Evolutionary conservation across 2,113 vertebrate species (phyloP), one percentile per base, ranked within the genome.

Genomic region (Garra rufa): DNA sequence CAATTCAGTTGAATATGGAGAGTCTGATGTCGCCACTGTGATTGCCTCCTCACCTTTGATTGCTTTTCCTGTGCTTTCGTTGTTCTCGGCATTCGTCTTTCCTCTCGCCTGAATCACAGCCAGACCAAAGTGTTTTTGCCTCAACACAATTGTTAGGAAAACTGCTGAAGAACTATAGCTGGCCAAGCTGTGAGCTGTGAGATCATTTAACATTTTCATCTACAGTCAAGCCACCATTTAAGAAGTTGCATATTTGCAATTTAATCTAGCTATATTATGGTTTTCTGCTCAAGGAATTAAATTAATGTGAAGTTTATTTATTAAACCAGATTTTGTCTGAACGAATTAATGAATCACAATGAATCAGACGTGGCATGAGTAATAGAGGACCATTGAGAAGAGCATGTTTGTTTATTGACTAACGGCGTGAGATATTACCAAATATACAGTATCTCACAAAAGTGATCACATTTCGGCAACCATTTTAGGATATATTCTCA

Each of bases 41-140:
- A 83, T 86, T 86, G 82, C 82, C 73, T 87, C 55, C 77, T 87
- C 74, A 88, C 83, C 65, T 87, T 70, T 83, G 81, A 73, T 83
- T 85, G 50, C 44, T 83, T 87, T 75, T 41, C 10, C 17, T 73
- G 28, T 19, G 34, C 44, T 69, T 81, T 73, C 26, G 5, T 10
- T 44, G 43, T 70, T 46, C 38, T 43, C 30, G 21, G 24, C 67
- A 74, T 78, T 46, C 48, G 30, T 67, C 77, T 55, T 84, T 74
- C 44, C 19, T 34, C 71, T 50, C 14, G 26, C 50, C 71, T 73
- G 28, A 79, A 61, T 70, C 73, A 75, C 52, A n/a, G 52, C 41
- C 67, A 59, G 26, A n/a, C 10, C 43, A 46, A 78, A 78, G 55
- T 17, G n/a, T 43, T 78, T 34, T 0, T 59, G 50, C 52, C 41